Evolutionary conservation across 2,888 invertebrate species (phyloP).

Genomic region (Synanthedon tipuliformis): DNA sequence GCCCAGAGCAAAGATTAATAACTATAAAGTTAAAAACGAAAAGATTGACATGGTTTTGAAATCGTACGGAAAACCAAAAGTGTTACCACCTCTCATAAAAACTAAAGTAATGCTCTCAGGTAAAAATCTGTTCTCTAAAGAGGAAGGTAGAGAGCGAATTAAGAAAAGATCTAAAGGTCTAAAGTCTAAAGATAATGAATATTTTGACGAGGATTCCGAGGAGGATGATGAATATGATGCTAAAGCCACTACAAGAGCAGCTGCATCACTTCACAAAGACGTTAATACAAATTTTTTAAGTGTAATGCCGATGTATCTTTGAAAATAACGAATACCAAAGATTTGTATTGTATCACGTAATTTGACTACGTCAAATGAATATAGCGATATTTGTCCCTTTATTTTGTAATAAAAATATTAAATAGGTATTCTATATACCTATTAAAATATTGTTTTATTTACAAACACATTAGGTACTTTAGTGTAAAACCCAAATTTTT

Average conservation of each 20-base stretch:
- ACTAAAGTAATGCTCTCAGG: slow-evolving; percentile 9
- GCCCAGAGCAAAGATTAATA: slow-evolving; percentile 27
- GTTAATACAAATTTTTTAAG: slow-evolving; percentile 22
- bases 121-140: slow-evolving; percentile 7
- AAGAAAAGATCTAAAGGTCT: slow-evolving; percentile 14
- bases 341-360: too few species aligned
- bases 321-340: slow-evolving; percentile 1
- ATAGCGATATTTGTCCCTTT: too few species aligned
- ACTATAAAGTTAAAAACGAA: slow-evolving; percentile 4
- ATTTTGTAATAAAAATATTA: too few species aligned
- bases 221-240: slow-evolving; percentile 23
- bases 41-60: slow-evolving; percentile 2
- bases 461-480: too few species aligned
- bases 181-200: slow-evolving; percentile 21
- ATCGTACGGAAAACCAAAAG: slow-evolving; percentile 5
- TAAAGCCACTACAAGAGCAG: slow-evolving; percentile 18
- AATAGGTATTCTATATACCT: too few species aligned
- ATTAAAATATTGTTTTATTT: too few species aligned
- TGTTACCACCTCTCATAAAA: slow-evolving; percentile 12
- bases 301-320: slow-evolving; percentile 37
- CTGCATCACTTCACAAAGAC: slow-evolving; percentile 23
- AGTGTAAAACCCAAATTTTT: too few species aligned
- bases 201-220: slow-evolving; percentile 30
- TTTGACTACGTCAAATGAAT: too few species aligned
- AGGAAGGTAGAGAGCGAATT: slow-evolving; percentile 15